Conservation (phyloP, 2,113 vertebrate species). For the Solea solea region DNA sequence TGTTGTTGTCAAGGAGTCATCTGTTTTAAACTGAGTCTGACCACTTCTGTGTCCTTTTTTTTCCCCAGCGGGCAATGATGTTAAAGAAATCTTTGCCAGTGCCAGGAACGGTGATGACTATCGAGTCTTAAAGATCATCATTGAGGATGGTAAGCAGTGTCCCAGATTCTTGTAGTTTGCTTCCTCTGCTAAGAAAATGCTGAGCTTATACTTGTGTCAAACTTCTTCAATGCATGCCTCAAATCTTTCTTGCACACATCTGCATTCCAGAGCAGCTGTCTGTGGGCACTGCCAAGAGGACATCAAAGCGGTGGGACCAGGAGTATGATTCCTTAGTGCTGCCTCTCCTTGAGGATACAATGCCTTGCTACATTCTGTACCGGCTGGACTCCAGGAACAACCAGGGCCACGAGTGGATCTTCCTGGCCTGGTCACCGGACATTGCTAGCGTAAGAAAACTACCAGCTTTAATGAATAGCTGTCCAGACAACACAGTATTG, state of each 20-base stretch:
- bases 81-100: slow-evolving; percentile 90
- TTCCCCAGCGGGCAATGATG: slow-evolving; percentile 86
- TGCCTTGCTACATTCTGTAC: slow-evolving; percentile 93
- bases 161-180: background rate
- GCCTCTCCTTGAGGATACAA: slow-evolving; percentile 88
- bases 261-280: slow-evolving; percentile 88
- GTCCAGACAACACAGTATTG: slow-evolving; percentile 27
- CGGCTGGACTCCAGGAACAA: slow-evolving; percentile 95
- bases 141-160: slow-evolving; percentile 88
- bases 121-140: slow-evolving; percentile 91
- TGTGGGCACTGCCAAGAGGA: slow-evolving; percentile 82
- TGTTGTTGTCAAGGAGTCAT: background rate
- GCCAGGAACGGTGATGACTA: slow-evolving; percentile 90
- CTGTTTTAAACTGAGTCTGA: slow-evolving; percentile 17
- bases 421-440: slow-evolving; percentile 97
- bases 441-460: slow-evolving; percentile 87
- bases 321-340: slow-evolving; percentile 91
- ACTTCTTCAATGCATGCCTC: background rate
- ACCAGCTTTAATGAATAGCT: slow-evolving; percentile 54
- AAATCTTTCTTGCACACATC: slow-evolving; percentile 27
- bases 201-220: background rate
- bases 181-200: slow-evolving; percentile 10
- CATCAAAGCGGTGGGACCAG: slow-evolving; percentile 89
- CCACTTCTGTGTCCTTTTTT: slow-evolving; percentile 8
- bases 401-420: slow-evolving; percentile 96